Conservation (phyloP, 2,113 vertebrate species). For the Bufo bufo region DNA sequence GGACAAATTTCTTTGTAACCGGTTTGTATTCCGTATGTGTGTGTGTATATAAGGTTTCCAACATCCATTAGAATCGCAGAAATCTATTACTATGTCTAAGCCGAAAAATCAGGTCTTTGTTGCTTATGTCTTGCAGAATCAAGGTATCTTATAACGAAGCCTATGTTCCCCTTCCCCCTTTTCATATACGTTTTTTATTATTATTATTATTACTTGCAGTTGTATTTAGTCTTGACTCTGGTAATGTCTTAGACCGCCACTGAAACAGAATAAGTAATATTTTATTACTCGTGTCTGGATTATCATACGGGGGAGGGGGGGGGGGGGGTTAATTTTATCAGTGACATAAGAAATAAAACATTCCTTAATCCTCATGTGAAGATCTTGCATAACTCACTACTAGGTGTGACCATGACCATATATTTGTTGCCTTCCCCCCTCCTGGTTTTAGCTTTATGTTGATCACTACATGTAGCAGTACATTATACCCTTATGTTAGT, state of each 20-base stretch:
- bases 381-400: slow-evolving; percentile 82
- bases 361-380: slow-evolving; percentile 64
- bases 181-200: not conserved
- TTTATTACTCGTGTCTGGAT: not conserved
- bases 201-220: not conserved
- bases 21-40: not conserved
- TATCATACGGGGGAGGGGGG: not conserved
- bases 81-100: not conserved
- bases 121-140: not conserved
- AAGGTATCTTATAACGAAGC: not conserved
- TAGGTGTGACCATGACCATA: slow-evolving; percentile 74
- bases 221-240: not conserved
- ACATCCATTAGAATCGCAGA: not conserved
- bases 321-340: not conserved
- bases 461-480: slow-evolving; percentile 85
- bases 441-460: slow-evolving; percentile 78
- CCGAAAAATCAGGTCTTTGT: not conserved
- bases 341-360: slow-evolving; percentile 10
- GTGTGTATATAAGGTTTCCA: slow-evolving; percentile 12
- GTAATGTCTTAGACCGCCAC: not conserved
- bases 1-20: not conserved
- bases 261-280: not conserved
- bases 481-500: slow-evolving; percentile 84
- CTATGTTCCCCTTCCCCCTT: not conserved
- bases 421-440: no score